These are phyloP conservation scores for Drosophila funebris DNA, from an alignment of 1,140 invertebrate species.

Conservation along the genomic window DNA sequence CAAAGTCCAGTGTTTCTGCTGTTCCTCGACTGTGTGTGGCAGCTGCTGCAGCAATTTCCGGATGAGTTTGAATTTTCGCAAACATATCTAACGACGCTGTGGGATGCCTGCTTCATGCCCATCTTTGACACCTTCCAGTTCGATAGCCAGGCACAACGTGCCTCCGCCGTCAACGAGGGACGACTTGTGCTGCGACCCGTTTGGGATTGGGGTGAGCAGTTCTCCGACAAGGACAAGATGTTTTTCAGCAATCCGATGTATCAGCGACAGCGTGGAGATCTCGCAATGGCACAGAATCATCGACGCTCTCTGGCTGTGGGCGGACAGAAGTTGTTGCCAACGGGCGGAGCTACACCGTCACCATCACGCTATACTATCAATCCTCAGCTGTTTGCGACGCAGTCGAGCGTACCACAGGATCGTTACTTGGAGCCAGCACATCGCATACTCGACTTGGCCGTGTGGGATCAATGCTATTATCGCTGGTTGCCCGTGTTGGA, in stretches of 20 bases:
- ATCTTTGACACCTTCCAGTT: slow-evolving; percentile 97
- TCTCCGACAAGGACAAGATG: slow-evolving; percentile 89
- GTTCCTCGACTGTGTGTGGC: slow-evolving; percentile 97
- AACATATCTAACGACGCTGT: slow-evolving; percentile 94
- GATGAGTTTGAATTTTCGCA: slow-evolving; percentile 95
- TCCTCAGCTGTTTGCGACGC: slow-evolving; percentile 77
- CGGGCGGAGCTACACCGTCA: background rate
- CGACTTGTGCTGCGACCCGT: slow-evolving; percentile 88
- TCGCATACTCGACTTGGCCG: slow-evolving; percentile 86
- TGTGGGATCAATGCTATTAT: slow-evolving; percentile 96
- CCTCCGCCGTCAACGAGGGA: slow-evolving; percentile 71
- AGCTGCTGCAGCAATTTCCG: slow-evolving; percentile 94
- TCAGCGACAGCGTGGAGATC: slow-evolving; percentile 77
- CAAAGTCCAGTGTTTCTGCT: slow-evolving; percentile 94
- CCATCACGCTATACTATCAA: slow-evolving; percentile 66
- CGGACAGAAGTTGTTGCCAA: background rate
- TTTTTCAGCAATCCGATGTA: slow-evolving; percentile 92
- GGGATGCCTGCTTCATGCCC: slow-evolving; percentile 94
- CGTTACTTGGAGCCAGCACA: slow-evolving; percentile 85
- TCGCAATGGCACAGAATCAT: slow-evolving; percentile 44
- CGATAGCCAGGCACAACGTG: slow-evolving; percentile 90
- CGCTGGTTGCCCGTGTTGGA: slow-evolving; percentile 93
- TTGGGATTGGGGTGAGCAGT: slow-evolving; percentile 94
- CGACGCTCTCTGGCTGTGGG: slow-evolving; percentile 61
- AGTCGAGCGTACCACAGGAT: slow-evolving; percentile 72